Base-by-base conservation (phyloP, 2,113 vertebrate genomes). In the Thermophis baileyi region DNA sequence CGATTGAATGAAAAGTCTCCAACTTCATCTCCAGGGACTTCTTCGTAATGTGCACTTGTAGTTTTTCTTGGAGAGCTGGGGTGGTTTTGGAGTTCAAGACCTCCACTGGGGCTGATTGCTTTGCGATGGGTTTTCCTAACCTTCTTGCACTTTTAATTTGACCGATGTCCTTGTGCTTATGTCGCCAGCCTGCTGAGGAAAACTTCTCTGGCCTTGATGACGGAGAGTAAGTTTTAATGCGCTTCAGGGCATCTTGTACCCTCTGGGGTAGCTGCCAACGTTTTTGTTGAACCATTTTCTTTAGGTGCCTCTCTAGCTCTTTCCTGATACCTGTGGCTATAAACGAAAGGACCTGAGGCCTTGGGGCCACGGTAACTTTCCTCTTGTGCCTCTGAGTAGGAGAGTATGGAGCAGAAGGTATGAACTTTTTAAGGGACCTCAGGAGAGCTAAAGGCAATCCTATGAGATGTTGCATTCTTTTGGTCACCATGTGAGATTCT, bases 291-390 rank as follows among this genome's bases (percentile, higher is more conserved):
- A 93, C 87, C 90, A 86, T 94, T 50, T 74, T 87, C 20, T 92
- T 60, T 35, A 89, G 16, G 44, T 94, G 92, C 55, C 20, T 18
- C 88, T 94, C 94, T 30, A 94, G 60, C n/a, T 89, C 54, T 12
- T 44, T 87, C 53, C 86, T 88, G 49, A 51, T 18, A 1, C 63
- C 25, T 3, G 6, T 30, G 7, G 12, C 11, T 30, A 92, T 0
- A 51, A 93, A 93, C 46, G 74, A 30, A 27, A 94, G 87, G 12
- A 30, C n/a, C 12, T 46, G n/a, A 18, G 90, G 51, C 27, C 8
- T 20, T 3, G 51, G 40, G 14, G 54, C 40, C 24, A 92, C 44
- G 1, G 10, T 4, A 25, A 44, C 20, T 10, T 9, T 55, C 88
- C 22, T 3, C 6, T 0, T 20, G 18, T 4, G 47, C 50, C 30